Evolutionary conservation across 2,797 vertebrate species (phyloP).

Genomic region (Apogon hyalosoma): DNA sequence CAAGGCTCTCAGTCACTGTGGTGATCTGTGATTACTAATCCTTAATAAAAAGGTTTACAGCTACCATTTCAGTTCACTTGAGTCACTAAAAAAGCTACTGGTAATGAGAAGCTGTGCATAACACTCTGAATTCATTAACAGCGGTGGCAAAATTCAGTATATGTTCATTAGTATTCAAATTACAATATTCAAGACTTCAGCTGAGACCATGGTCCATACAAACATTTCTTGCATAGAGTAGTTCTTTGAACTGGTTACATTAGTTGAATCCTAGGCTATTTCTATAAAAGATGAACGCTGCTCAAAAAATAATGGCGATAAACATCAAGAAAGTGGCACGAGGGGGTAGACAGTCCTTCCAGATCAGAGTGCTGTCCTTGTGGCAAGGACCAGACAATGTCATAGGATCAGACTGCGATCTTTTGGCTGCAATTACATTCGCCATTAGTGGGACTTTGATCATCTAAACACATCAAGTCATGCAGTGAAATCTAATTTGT

Average conservation of each 20-base stretch:
- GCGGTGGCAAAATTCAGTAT: neutral
- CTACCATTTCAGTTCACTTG: constrained; percentile 2
- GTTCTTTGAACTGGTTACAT: neutral
- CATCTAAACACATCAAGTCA: constrained; percentile 30
- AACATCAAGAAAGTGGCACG: constrained; percentile 4
- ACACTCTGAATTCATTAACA: neutral
- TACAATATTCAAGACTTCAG: no score
- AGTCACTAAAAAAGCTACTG: constrained; percentile 9
- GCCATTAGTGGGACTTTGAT: constrained; percentile 58
- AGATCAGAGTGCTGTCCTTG: constrained; percentile 44
- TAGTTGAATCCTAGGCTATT: neutral
- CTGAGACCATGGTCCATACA: no score
- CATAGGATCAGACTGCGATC: constrained; percentile 43
- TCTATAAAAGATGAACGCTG: neutral
- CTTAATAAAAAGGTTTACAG: constrained; percentile 34
- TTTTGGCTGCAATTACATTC: constrained; percentile 40
- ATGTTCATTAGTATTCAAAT: no score
- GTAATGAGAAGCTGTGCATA: constrained; percentile 2
- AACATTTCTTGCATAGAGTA: no score
- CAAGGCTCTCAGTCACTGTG: constrained; percentile 26
- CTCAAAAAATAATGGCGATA: neutral
- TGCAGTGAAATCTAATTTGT: constrained; percentile 32
- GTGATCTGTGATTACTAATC: constrained; percentile 30
- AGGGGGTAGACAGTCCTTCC: constrained; percentile 6
- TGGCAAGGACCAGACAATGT: constrained; percentile 58